phyloP scores from a whole-genome alignment of 2,888 invertebrate genomes.

The Temnothorax ravouxi region DNA sequence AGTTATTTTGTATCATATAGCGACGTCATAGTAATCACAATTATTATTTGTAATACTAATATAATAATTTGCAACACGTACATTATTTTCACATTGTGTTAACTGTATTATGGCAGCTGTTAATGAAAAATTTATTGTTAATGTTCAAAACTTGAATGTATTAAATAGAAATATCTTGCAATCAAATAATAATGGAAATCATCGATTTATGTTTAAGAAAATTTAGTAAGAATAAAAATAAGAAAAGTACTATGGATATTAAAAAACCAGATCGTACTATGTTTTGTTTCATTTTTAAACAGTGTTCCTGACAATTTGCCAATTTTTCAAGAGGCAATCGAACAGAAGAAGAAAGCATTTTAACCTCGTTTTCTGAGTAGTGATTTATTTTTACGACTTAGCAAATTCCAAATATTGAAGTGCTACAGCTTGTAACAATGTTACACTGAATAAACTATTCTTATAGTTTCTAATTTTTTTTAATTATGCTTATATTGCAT shows the following conservation, averaged over 20 bases:
- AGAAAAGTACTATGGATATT: background rate
- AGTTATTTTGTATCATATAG: background rate
- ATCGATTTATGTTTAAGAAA: background rate
- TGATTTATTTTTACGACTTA: conserved; percentile 67
- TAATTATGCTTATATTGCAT: background rate
- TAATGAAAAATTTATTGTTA: background rate
- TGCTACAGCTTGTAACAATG: background rate
- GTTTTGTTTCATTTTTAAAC: conserved; percentile 66
- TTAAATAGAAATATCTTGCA: background rate
- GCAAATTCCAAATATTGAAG: conserved; percentile 1
- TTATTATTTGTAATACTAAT: background rate
- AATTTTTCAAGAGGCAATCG: conserved; percentile 67
- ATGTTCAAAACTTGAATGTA: no score
- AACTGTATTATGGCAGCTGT: background rate
- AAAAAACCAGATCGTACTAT: background rate
- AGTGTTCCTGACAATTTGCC: conserved; percentile 72
- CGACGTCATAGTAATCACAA: background rate
- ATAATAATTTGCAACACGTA: conserved; percentile 1
- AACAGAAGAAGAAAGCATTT: conserved; percentile 57
- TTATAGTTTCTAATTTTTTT: background rate
- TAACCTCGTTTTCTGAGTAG: conserved; percentile 63
- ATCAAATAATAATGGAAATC: background rate
- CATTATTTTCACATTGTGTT: background rate
- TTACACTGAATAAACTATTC: background rate
- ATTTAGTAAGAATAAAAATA: background rate